Evolutionary conservation across 2,888 invertebrate species (phyloP).

Genomic region (Phasia obesa): DNA sequence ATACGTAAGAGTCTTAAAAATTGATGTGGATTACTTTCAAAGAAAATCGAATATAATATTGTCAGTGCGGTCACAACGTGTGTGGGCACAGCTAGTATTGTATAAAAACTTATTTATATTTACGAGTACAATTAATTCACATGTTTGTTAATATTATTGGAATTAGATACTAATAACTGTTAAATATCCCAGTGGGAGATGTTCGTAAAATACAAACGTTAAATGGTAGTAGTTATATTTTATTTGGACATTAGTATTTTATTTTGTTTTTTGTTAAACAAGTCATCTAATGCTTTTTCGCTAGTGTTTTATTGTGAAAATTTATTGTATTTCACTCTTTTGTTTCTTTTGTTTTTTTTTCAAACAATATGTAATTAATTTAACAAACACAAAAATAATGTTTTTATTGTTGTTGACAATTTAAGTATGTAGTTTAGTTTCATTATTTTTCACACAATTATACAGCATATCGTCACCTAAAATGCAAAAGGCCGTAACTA

Average conservation of each 20-base stretch:
- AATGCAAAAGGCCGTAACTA: no score
- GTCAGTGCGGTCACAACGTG: no score
- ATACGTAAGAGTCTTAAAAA: no score
- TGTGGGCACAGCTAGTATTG: no score
- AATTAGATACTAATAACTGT: constrained; percentile 57
- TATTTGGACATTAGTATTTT: constrained; percentile 38
- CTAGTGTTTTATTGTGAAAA: constrained; percentile 15
- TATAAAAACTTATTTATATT: no score
- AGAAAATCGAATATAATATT: no score
- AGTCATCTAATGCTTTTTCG: not conserved
- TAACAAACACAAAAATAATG: constrained; percentile 47
- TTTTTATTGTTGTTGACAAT: constrained; percentile 66
- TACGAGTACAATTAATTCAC: constrained; percentile 10
- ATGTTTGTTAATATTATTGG: constrained; percentile 49
- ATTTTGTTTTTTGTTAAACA: constrained; percentile 13
- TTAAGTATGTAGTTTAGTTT: constrained; percentile 64
- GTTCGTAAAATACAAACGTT: constrained; percentile 23
- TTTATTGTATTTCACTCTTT: not conserved
- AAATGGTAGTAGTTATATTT: constrained; percentile 40
- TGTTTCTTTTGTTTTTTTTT: constrained; percentile 36
- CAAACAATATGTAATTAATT: constrained; percentile 64
- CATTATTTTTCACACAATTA: constrained; percentile 46
- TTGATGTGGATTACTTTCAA: no score
- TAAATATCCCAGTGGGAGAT: constrained; percentile 52
- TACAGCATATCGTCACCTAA: no score